Evolutionary conservation across 2,113 vertebrate genomes (phyloP).

Genomic region (Accipiter cooperii): DNA sequence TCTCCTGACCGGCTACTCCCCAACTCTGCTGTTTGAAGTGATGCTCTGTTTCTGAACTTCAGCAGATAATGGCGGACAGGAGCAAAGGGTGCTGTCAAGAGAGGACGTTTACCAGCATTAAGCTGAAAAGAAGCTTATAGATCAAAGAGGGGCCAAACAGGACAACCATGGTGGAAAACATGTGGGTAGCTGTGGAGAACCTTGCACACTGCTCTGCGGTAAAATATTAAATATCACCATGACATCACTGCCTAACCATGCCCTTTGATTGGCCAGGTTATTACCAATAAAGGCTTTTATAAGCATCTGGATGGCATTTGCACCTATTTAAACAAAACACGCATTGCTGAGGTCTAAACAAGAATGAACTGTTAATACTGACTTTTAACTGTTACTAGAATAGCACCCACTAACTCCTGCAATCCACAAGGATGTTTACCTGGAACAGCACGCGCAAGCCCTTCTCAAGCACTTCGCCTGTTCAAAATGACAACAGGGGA

Average conservation of each 20-base stretch:
- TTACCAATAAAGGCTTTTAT: slow-evolving; percentile 77
- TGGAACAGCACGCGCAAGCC: slow-evolving; percentile 32
- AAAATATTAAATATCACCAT: slow-evolving; percentile 78
- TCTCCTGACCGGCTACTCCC: slow-evolving; percentile 75
- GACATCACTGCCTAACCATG: slow-evolving; percentile 74
- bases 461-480: background rate
- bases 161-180: slow-evolving; percentile 70
- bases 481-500: background rate
- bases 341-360: slow-evolving; percentile 76
- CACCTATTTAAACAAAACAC: slow-evolving; percentile 85
- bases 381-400: slow-evolving; percentile 77
- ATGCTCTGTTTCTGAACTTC: slow-evolving; percentile 81
- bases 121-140: slow-evolving; percentile 71
- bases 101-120: slow-evolving; percentile 77
- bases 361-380: slow-evolving; percentile 80
- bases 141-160: slow-evolving; percentile 76
- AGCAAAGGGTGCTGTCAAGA: slow-evolving; percentile 77
- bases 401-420: slow-evolving; percentile 74
- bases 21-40: slow-evolving; percentile 78
- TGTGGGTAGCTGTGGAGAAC: slow-evolving; percentile 66
- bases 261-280: slow-evolving; percentile 75
- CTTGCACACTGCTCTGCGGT: slow-evolving; percentile 68
- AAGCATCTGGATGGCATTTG: slow-evolving; percentile 87
- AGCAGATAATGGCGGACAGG: slow-evolving; percentile 78
- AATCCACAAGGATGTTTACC: slow-evolving; percentile 50